phyloP scores from a whole-genome alignment of 2,888 invertebrate species.

The Cyrtodaria siliqua region DNA sequence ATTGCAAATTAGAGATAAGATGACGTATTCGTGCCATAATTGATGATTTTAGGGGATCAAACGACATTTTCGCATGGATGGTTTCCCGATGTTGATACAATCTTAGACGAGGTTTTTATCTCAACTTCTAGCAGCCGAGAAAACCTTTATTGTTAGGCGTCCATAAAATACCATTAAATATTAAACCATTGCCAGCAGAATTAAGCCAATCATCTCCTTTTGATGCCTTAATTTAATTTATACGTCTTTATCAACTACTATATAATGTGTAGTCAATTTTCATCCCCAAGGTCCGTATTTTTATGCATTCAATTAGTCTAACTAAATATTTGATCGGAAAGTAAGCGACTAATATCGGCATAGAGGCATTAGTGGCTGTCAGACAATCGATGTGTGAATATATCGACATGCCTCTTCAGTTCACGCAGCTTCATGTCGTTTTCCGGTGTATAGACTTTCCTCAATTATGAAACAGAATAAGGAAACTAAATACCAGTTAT shows the following conservation, averaged over 20 bases:
- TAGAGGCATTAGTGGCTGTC: slow-evolving; percentile 20
- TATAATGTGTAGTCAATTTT: slow-evolving; percentile 27
- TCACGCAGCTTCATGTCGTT: too few relatives aligned
- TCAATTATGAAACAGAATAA: too few relatives aligned
- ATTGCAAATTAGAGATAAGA: too few relatives aligned
- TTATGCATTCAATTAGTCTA: slow-evolving; percentile 62
- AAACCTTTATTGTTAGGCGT: neutral
- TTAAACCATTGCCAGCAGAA: slow-evolving; percentile 41
- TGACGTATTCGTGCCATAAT: too few relatives aligned
- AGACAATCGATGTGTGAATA: slow-evolving; percentile 26
- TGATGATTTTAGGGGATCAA: too few relatives aligned
- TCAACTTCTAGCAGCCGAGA: too few relatives aligned
- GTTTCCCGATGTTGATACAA: too few relatives aligned
- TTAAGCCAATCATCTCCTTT: slow-evolving; percentile 44
- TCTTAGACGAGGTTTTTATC: too few relatives aligned
- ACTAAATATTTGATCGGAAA: slow-evolving; percentile 59
- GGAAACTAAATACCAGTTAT: too few relatives aligned
- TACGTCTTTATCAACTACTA: slow-evolving; percentile 44
- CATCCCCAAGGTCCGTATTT: slow-evolving; percentile 38
- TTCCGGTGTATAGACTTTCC: too few relatives aligned
- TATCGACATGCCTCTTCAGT: slow-evolving; percentile 12
- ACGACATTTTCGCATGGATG: too few relatives aligned
- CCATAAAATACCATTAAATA: slow-evolving; percentile 61
- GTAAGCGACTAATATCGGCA: slow-evolving; percentile 50
- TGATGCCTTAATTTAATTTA: slow-evolving; percentile 55